phyloP scores from a whole-genome alignment of 1,140 invertebrate species.

The Helicoverpa zea region DNA sequence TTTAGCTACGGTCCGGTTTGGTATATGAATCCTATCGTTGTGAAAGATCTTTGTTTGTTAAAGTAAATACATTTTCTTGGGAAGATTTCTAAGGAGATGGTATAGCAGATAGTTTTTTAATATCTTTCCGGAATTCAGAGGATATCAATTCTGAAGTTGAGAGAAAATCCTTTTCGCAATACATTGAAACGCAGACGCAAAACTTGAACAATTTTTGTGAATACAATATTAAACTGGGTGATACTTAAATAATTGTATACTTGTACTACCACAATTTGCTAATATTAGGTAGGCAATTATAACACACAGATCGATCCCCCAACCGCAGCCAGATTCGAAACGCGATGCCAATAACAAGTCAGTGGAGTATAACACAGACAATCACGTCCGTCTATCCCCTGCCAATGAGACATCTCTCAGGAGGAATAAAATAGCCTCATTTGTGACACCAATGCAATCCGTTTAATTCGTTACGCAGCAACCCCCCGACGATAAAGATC shows the following conservation, averaged over 20 bases:
- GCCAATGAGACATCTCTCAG: conserved; percentile 67
- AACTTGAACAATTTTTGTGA: too few species aligned
- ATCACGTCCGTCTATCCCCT: conserved; percentile 65
- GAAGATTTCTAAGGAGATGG: background rate
- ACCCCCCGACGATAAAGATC: conserved; percentile 81
- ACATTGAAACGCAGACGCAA: too few species aligned
- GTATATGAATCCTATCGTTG: conserved; percentile 44
- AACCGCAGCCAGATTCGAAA: conserved; percentile 19
- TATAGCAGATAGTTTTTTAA: background rate
- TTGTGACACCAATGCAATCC: conserved; percentile 83
- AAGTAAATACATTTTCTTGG: conserved; percentile 37
- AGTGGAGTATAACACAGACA: conserved; percentile 66
- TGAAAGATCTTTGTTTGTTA: conserved; percentile 35
- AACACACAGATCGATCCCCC: conserved; percentile 21
- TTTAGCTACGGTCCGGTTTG: conserved; percentile 40
- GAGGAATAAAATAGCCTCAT: conserved; percentile 83
- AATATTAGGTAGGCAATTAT: conserved; percentile 20
- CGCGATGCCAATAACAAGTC: conserved; percentile 40
- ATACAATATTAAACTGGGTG: too few species aligned
- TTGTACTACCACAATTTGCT: background rate
- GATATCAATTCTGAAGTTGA: background rate
- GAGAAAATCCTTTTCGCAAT: background rate
- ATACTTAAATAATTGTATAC: background rate
- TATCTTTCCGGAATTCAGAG: background rate
- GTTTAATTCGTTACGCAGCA: conserved; percentile 82